Conservation (phyloP, 2,888 invertebrate species). For the Torymus auratus region DNA sequence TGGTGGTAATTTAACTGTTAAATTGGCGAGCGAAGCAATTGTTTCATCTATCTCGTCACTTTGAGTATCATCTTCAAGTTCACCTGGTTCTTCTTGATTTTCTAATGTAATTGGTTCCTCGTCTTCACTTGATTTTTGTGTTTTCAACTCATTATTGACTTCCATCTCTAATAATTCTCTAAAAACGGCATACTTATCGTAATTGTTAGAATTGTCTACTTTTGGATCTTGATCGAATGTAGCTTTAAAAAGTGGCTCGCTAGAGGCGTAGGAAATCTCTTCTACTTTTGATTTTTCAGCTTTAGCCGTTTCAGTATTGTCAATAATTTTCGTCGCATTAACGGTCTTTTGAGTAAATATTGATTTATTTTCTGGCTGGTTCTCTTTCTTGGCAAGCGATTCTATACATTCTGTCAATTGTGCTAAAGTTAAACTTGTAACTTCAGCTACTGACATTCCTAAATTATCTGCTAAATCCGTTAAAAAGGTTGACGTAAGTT, state of each 20-base stretch:
- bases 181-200: conserved; percentile 92
- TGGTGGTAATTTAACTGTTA: conserved; percentile 68
- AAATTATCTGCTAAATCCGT: conserved; percentile 87
- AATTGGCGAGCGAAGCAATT: conserved; percentile 65
- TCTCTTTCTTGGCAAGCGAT: conserved; percentile 71
- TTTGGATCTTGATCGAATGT: conserved; percentile 81
- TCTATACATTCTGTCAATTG: conserved; percentile 90
- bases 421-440: conserved; percentile 91
- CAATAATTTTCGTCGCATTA: conserved; percentile 38
- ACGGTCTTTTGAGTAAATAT: conserved; percentile 27
- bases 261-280: conserved; percentile 59
- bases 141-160: conserved; percentile 69
- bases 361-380: conserved; percentile 62
- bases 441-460: conserved; percentile 86
- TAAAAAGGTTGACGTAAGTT: conserved; percentile 88
- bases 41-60: conserved; percentile 68
- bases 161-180: conserved; percentile 89
- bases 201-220: conserved; percentile 79
- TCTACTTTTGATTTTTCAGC: conserved; percentile 60
- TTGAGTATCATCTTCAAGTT: conserved; percentile 60
- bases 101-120: conserved; percentile 54
- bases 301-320: conserved; percentile 59
- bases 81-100: conserved; percentile 64
- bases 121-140: conserved; percentile 52
- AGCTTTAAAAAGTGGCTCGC: conserved; percentile 81